Conservation (phyloP, 2,797 vertebrate species). For the Tiaroga cobitis region DNA sequence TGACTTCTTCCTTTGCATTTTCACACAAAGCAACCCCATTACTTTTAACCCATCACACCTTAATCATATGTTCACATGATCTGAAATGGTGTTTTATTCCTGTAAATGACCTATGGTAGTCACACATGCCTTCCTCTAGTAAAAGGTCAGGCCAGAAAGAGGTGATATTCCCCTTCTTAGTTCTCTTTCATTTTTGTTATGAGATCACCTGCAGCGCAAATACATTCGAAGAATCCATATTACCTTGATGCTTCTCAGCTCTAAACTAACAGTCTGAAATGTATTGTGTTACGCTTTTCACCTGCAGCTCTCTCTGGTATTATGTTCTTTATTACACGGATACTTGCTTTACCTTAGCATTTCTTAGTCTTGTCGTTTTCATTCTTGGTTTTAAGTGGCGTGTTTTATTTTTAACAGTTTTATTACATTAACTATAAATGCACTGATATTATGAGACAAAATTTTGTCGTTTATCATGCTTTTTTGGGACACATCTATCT, state of each 20-base stretch:
- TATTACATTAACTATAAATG: neutral
- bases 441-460: neutral
- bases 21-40: neutral
- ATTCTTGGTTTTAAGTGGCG: neutral
- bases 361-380: neutral
- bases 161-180: constrained; percentile 59
- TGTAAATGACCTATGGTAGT: constrained; percentile 38
- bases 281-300: constrained; percentile 57
- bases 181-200: constrained; percentile 66
- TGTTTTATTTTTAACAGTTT: neutral
- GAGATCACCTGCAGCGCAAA: constrained; percentile 51
- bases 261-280: constrained; percentile 57
- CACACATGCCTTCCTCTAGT: constrained; percentile 57
- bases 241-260: constrained; percentile 52
- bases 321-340: constrained; percentile 50
- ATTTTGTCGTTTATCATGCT: neutral
- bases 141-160: constrained; percentile 62
- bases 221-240: constrained; percentile 49
- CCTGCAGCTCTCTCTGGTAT: constrained; percentile 56
- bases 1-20: neutral
- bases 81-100: constrained; percentile 41
- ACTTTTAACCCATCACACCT: constrained; percentile 21
- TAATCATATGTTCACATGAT: constrained; percentile 10
- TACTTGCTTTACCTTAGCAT: constrained; percentile 26
- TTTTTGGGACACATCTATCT: neutral